Evolutionary conservation across 2,113 vertebrate genomes (phyloP).

Genomic region (Madoqua kirkii): DNA sequence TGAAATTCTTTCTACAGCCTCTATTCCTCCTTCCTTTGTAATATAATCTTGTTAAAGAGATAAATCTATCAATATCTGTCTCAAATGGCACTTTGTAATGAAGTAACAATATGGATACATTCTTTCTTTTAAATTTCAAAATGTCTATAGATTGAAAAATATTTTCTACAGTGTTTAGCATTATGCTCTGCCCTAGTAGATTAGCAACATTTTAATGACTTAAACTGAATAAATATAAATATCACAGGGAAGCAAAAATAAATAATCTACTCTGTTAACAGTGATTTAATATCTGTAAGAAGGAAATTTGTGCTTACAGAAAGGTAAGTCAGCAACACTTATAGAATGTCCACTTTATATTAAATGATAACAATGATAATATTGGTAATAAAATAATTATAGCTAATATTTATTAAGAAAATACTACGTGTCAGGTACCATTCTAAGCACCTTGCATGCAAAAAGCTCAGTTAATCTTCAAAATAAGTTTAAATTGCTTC

Average conservation of each 20-base stretch:
- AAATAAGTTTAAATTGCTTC: background rate
- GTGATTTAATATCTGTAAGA: background rate
- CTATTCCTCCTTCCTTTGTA: background rate
- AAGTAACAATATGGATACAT: background rate
- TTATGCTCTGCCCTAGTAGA: background rate
- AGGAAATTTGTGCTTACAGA: background rate
- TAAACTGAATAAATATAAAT: background rate
- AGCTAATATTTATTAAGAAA: background rate
- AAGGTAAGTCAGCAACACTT: background rate
- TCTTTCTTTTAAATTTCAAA: background rate
- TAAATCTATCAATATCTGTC: background rate
- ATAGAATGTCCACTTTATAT: background rate
- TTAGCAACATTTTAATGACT: background rate
- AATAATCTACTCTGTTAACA: background rate
- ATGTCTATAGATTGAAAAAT: background rate
- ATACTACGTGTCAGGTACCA: background rate
- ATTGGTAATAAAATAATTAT: background rate
- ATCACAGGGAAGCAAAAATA: background rate
- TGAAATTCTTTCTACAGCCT: background rate
- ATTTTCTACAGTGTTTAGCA: background rate
- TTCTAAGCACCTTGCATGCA: background rate
- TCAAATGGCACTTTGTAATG: background rate
- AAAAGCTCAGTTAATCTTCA: background rate
- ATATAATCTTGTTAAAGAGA: background rate
- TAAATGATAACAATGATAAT: background rate